Evolutionary conservation across 2,797 vertebrate genomes (phyloP).

Genomic region (Loriculus beryllinus): DNA sequence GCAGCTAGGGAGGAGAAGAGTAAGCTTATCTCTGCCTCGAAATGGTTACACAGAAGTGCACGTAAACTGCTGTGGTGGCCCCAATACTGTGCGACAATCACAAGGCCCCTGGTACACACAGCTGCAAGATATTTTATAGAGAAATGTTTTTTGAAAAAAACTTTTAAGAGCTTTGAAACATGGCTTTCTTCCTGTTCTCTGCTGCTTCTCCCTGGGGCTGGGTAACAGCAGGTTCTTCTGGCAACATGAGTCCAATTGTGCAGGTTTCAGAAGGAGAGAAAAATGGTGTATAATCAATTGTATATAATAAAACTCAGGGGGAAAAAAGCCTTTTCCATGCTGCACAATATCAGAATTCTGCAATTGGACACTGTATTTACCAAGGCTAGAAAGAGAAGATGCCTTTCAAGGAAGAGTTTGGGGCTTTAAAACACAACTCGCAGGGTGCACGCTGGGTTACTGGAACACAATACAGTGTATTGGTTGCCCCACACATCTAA

Average conservation of each 20-base stretch:
- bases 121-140: slow-evolving; percentile 15
- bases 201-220: slow-evolving; percentile 59
- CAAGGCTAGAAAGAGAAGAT: slow-evolving; percentile 20
- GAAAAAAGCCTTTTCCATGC: slow-evolving; percentile 65
- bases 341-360: slow-evolving; percentile 58
- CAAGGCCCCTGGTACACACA: not conserved
- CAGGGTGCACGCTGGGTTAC: not conserved
- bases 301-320: slow-evolving; percentile 61
- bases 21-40: not conserved
- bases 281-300: slow-evolving; percentile 69
- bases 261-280: slow-evolving; percentile 65
- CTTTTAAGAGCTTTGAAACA: slow-evolving; percentile 57
- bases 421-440: not conserved
- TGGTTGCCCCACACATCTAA: not conserved
- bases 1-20: not conserved
- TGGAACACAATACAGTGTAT: not conserved
- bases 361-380: slow-evolving; percentile 61
- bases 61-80: not conserved
- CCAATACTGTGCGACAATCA: not conserved
- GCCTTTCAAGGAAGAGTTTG: slow-evolving; percentile 9
- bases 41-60: not conserved
- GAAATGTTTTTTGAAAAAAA: not conserved
- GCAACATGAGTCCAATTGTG: slow-evolving; percentile 66
- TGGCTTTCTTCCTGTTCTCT: slow-evolving; percentile 53
- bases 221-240: slow-evolving; percentile 69